These are phyloP conservation scores for Nematolebias whitei DNA, from an alignment of 2,113 vertebrate genomes.

Conservation along the genomic window DNA sequence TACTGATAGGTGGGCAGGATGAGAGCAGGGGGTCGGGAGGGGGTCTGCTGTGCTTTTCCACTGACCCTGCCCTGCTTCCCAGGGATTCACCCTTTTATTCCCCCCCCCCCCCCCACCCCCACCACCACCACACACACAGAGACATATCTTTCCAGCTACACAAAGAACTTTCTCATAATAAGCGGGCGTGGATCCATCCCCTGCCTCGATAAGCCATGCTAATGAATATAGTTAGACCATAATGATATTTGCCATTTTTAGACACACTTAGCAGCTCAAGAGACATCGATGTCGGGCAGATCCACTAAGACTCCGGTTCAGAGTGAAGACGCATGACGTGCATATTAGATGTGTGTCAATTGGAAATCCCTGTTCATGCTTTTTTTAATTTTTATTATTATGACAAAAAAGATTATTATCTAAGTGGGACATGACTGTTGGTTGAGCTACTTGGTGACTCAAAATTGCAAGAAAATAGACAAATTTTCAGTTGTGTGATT, in stretches of 20 bases:
- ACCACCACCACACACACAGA: conserved; percentile 13
- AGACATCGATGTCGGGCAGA: not conserved
- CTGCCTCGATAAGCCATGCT: conserved; percentile 41
- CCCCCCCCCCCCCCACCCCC: conserved; percentile 13
- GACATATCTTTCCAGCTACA: conserved; percentile 19
- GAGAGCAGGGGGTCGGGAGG: conserved; percentile 30
- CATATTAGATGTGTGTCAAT: too few relatives aligned
- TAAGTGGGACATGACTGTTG: too few relatives aligned
- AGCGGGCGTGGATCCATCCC: conserved; percentile 33
- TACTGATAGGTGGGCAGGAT: conserved; percentile 66
- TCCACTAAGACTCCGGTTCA: not conserved
- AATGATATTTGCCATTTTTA: conserved; percentile 48
- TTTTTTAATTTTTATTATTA: too few relatives aligned
- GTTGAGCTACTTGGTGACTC: too few relatives aligned
- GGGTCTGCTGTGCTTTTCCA: conserved; percentile 29
- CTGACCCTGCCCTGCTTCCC: conserved; percentile 53
- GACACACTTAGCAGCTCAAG: conserved; percentile 10
- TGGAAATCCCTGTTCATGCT: too few relatives aligned
- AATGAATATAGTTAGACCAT: conserved; percentile 42
- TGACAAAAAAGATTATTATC: too few relatives aligned
- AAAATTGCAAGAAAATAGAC: too few relatives aligned
- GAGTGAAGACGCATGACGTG: not conserved
- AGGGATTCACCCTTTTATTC: conserved; percentile 38
- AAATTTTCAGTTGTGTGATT: too few relatives aligned
- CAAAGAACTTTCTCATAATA: conserved; percentile 58